phyloP scores from a whole-genome alignment of 2,888 invertebrate genomes.

The Ommatoiulus sabulosus region DNA sequence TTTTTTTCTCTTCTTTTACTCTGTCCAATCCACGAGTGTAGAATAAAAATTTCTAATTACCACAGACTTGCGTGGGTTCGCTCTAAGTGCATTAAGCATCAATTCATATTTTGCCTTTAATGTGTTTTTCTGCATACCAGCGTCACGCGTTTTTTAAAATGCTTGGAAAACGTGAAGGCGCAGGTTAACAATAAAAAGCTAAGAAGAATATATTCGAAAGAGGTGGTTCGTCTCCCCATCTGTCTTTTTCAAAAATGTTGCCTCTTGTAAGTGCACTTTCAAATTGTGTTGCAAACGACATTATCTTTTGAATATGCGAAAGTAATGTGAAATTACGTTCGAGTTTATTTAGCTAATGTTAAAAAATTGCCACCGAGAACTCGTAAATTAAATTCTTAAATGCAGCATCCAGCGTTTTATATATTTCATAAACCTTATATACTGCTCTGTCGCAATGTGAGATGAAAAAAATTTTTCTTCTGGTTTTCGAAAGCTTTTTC shows the following conservation, averaged over 20 bases:
- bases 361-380: conserved; percentile 30
- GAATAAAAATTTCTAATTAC: no score
- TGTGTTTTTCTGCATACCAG: neutral
- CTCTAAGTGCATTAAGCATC: neutral
- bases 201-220: neutral
- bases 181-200: conserved; percentile 6
- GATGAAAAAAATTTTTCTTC: conserved; percentile 13
- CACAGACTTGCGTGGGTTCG: no score
- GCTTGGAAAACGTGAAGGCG: no score
- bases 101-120: neutral
- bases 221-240: neutral
- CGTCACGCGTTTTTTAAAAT: neutral
- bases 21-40: no score
- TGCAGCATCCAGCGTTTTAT: neutral
- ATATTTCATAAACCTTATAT: neutral
- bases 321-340: conserved; percentile 36
- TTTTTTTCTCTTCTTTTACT: no score
- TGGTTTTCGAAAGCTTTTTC: conserved; percentile 31
- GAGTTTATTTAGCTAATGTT: conserved; percentile 40
- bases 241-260: conserved; percentile 28
- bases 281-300: conserved; percentile 40
- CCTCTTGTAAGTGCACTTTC: conserved; percentile 22
- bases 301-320: conserved; percentile 32
- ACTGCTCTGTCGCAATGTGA: neutral
- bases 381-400: conserved; percentile 43